phyloP scores from a whole-genome alignment of 2,797 vertebrate species.

The Rhyacichthys aspro region DNA sequence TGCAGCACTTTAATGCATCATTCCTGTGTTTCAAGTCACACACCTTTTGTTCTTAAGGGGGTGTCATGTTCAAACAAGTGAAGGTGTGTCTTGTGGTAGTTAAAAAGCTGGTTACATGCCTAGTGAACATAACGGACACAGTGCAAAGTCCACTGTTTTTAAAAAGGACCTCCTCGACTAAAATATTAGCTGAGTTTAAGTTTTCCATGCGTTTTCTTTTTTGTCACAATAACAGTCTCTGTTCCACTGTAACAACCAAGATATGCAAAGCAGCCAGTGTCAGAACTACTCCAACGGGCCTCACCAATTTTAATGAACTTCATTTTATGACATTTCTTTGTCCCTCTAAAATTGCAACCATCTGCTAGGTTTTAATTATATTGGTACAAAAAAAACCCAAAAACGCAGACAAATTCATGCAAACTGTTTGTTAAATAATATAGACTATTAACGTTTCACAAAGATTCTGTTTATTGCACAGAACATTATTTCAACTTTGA shows the following conservation, averaged over 20 bases:
- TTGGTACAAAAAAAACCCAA: conserved; percentile 15
- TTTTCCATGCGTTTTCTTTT: conserved; percentile 18
- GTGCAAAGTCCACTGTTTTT: conserved; percentile 67
- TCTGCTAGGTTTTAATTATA: conserved; percentile 8
- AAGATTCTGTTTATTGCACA: background rate
- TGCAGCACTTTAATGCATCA: conserved; percentile 41
- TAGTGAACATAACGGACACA: conserved; percentile 52
- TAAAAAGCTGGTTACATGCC: conserved; percentile 36
- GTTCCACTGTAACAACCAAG: conserved; percentile 33
- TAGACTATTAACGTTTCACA: background rate
- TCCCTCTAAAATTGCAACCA: conserved; percentile 32
- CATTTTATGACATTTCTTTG: background rate
- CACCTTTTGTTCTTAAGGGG: conserved; percentile 53
- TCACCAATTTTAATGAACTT: conserved; percentile 30
- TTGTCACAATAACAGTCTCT: conserved; percentile 50
- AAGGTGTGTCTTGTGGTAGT: conserved; percentile 52
- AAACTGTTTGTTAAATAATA: conserved; percentile 34
- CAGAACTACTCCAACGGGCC: conserved; percentile 46
- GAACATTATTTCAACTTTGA: background rate
- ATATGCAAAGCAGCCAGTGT: conserved; percentile 70
- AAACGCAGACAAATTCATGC: conserved; percentile 34
- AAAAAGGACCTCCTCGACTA: conserved; percentile 19
- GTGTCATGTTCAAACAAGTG: conserved; percentile 55
- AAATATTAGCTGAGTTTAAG: conserved; percentile 1
- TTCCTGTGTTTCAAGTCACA: conserved; percentile 58